Evolutionary conservation across 2,888 invertebrate genomes (phyloP).

Genomic region (Chorisops tibialis): DNA sequence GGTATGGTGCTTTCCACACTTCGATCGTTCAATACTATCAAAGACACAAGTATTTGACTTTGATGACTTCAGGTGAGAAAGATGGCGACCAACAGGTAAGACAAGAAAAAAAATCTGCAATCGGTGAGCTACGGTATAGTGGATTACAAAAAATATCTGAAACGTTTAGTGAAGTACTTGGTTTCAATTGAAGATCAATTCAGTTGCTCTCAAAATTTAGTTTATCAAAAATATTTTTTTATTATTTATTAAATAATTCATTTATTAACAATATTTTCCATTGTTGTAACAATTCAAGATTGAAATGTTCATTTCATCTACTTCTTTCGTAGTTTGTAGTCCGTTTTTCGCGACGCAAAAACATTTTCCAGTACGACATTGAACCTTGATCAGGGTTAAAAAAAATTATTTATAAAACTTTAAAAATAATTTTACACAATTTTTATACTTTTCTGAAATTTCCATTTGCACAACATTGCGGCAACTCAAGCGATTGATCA

Average conservation of each 20-base stretch:
- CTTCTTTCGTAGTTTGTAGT: slow-evolving; percentile 51
- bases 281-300: slow-evolving; percentile 7
- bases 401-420: not conserved
- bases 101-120: too few species aligned
- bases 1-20: too few species aligned
- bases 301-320: not conserved
- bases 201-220: too few species aligned
- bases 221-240: too few species aligned
- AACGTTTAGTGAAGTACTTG: too few species aligned
- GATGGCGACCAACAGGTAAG: not conserved
- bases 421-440: slow-evolving; percentile 1
- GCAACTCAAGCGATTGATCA: slow-evolving; percentile 51
- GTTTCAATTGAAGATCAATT: too few species aligned
- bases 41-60: not conserved
- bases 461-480: slow-evolving; percentile 62
- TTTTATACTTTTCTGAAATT: slow-evolving; percentile 54
- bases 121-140: too few species aligned
- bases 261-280: slow-evolving; percentile 6
- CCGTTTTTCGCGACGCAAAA: slow-evolving; percentile 64
- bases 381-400: slow-evolving; percentile 49
- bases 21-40: not conserved
- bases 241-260: not conserved
- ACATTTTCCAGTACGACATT: slow-evolving; percentile 61
- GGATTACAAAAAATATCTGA: not conserved
- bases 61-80: slow-evolving; percentile 9